Evolutionary conservation across 2,888 invertebrate genomes (phyloP).

Genomic region (Temnothorax rugatulus): DNA sequence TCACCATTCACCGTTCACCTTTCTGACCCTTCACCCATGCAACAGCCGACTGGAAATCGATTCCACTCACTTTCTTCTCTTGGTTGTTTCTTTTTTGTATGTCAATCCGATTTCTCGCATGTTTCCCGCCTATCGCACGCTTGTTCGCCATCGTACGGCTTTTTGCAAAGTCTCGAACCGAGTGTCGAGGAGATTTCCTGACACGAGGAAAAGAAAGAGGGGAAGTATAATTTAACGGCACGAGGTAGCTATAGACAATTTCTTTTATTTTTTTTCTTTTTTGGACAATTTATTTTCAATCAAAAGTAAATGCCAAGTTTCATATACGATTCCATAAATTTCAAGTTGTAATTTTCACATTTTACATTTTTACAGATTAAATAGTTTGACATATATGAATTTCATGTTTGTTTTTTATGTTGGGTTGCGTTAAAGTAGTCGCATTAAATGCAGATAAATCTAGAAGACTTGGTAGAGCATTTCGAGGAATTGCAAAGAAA

Average conservation of each 20-base stretch:
- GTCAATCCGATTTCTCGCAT: conserved; percentile 42
- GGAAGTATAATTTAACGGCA: background rate
- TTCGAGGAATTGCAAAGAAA: background rate
- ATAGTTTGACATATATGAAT: background rate
- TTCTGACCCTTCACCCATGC: conserved; percentile 1
- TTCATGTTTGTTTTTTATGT: background rate
- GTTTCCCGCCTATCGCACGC: conserved; percentile 41
- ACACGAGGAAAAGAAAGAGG: background rate
- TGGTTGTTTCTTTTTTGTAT: conserved; percentile 3
- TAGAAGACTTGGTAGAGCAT: background rate
- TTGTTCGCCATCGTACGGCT: conserved; percentile 41
- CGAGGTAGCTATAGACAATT: background rate
- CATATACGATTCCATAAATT: background rate
- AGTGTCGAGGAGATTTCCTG: background rate
- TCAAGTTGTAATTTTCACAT: background rate
- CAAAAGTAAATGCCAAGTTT: background rate
- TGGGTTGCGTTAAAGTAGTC: background rate
- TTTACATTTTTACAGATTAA: background rate
- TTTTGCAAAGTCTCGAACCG: background rate
- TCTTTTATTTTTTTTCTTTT: background rate
- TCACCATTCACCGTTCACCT: background rate
- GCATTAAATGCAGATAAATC: background rate
- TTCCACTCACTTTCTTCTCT: background rate
- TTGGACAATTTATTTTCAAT: background rate
- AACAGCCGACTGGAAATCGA: conserved; percentile 5